phyloP scores from a whole-genome alignment of 23 tunicate genomes.

The Halocynthia aurantium region DNA sequence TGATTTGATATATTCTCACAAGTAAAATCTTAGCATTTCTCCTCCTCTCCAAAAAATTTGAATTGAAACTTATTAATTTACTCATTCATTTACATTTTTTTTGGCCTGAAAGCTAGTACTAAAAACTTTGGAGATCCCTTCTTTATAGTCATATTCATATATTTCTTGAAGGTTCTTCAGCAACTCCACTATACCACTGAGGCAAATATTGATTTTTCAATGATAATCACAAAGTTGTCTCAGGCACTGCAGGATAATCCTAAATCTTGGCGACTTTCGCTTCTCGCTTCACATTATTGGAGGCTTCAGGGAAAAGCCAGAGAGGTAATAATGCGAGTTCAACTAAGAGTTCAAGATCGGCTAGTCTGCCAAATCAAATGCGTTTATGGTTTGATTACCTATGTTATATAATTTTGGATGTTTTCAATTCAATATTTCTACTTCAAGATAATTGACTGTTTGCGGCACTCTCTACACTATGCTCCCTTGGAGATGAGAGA shows the following conservation, averaged over 20 bases:
- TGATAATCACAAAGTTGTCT: constrained; percentile 9
- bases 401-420: background rate
- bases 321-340: constrained; percentile 20
- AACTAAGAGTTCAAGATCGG: background rate
- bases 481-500: constrained; percentile 31
- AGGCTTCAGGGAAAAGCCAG: constrained; percentile 42
- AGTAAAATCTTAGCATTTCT: no score
- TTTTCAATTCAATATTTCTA: background rate
- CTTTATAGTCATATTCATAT: background rate
- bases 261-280: constrained; percentile 31
- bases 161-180: constrained; percentile 1
- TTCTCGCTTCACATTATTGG: constrained; percentile 59
- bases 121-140: no score
- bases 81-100: no score
- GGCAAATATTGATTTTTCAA: background rate
- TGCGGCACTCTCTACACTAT: constrained; percentile 26
- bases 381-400: background rate
- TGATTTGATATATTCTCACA: no score
- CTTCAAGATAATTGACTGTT: constrained; percentile 49
- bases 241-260: constrained; percentile 25
- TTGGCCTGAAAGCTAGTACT: background rate
- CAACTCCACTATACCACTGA: background rate
- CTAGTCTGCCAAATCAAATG: background rate
- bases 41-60: no score
- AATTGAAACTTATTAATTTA: no score